Percentiles rank a stretch among this genome's conserved stretches.
phyloP scores from a whole-genome alignment of 2,797 vertebrate species.

The Phalanger gymnotis region DNA sequence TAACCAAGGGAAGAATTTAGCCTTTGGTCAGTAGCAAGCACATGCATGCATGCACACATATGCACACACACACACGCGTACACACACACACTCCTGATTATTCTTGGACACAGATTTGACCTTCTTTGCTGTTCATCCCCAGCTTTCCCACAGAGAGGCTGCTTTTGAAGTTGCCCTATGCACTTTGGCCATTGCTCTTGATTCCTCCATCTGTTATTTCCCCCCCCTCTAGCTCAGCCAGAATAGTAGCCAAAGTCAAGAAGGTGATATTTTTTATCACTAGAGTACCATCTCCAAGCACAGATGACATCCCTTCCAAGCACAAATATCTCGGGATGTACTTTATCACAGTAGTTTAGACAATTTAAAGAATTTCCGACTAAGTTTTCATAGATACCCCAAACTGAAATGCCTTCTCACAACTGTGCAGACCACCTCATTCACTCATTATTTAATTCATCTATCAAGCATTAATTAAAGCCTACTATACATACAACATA shows the following conservation, averaged over 20 bases:
- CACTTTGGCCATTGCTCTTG: background rate
- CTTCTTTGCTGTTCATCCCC: constrained; percentile 31
- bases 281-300: background rate
- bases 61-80: background rate
- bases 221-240: constrained; percentile 6
- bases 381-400: background rate
- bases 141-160: constrained; percentile 33
- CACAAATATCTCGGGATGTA: background rate
- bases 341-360: background rate
- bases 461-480: background rate
- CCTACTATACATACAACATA: background rate
- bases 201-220: background rate
- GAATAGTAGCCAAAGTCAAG: background rate
- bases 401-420: background rate
- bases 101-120: constrained; percentile 31
- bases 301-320: background rate
- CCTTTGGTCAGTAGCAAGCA: constrained; percentile 18
- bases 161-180: constrained; percentile 38
- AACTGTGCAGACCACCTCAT: background rate
- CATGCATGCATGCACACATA: constrained; percentile 1
- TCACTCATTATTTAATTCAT: background rate
- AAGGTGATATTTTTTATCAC: constrained; percentile 19
- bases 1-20: constrained; percentile 21
- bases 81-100: constrained; percentile 45
- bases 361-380: background rate